These are phyloP conservation scores for Pseudopipra pipra DNA, from an alignment of 2,113 vertebrate species.

Conservation along the genomic window DNA sequence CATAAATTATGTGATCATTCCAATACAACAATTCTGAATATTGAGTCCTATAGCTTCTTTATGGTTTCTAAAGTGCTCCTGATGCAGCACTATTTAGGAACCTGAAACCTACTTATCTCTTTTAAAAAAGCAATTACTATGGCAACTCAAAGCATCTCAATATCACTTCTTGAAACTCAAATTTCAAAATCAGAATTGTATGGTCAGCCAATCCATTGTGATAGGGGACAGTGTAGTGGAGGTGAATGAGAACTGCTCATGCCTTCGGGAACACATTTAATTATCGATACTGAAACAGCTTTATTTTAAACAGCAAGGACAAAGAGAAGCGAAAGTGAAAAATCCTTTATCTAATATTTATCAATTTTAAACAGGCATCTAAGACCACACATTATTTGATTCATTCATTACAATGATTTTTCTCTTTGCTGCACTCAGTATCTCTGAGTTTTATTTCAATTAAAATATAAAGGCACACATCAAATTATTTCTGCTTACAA, in stretches of 20 bases:
- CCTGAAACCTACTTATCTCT: not conserved
- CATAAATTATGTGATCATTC: constrained; percentile 55
- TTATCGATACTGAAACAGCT: not conserved
- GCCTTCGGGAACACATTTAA: not conserved
- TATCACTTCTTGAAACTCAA: not conserved
- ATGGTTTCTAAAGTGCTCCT: not conserved
- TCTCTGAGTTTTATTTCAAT: constrained; percentile 8
- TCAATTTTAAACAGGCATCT: not conserved
- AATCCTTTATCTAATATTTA: not conserved
- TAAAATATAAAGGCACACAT: constrained; percentile 29
- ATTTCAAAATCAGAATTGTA: constrained; percentile 25
- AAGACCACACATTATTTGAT: not conserved
- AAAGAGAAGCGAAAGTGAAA: not conserved
- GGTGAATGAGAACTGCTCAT: not conserved
- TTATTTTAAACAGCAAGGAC: not conserved
- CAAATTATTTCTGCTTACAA: constrained; percentile 27
- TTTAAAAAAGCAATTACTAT: constrained; percentile 39
- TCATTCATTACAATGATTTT: not conserved
- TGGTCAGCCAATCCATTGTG: not conserved
- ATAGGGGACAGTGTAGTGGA: not conserved
- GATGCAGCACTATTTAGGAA: not conserved
- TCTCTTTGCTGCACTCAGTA: not conserved
- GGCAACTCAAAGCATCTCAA: constrained; percentile 16
- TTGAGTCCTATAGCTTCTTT: not conserved
- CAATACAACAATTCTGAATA: constrained; percentile 4